Evolutionary conservation across 1,140 invertebrate genomes (phyloP), one percentile per base, ranked within the genome.

Genomic region (Drosophila bocqueti): DNA sequence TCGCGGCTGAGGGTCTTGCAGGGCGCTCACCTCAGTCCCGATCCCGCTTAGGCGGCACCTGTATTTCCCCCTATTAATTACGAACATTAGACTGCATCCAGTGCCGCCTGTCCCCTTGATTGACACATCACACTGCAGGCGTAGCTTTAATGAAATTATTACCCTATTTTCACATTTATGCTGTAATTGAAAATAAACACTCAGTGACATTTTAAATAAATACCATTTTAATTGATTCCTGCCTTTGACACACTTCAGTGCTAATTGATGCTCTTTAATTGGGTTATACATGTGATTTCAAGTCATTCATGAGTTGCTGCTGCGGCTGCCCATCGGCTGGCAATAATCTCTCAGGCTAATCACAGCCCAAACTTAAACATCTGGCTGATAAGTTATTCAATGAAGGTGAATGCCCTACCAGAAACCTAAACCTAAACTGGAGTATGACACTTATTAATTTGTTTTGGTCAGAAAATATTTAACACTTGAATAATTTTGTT

Each of bases 1-100:
- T 96, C 95, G 0, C 94, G 94, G 69, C 93, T 95, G 57, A 93
- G 95, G 74, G 76, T 93, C 31, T 64, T 93, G 42, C 81, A 61
- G 57, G 54, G 50, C 29, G 11, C 11, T 13, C 36, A 29, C 5
- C 24, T 42, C n/a, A 7, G n/a, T 24, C 24, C 46, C 4, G 43
- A 29, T 11, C 2, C 31, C 21, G 15, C 43, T 24, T 49, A 67
- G 47, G 18, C 15, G 0, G 29, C 43, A 31, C 24, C 5, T 50
- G 36, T 59, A 40, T 11, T 42, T 29, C 11, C 31, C 11, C 38
- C 15, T 36, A 40, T 50, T 68, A 72, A 47, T 57, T 69, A 43
- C 11, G 26, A 47, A 24, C 46, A 40, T 64, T 47, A 38, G 21
- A 21, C 29, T 60, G 26, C 52, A 16, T 1, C 13, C 49, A 26